phyloP scores from a whole-genome alignment of 2,113 vertebrate species.

The Nibea coibor region DNA sequence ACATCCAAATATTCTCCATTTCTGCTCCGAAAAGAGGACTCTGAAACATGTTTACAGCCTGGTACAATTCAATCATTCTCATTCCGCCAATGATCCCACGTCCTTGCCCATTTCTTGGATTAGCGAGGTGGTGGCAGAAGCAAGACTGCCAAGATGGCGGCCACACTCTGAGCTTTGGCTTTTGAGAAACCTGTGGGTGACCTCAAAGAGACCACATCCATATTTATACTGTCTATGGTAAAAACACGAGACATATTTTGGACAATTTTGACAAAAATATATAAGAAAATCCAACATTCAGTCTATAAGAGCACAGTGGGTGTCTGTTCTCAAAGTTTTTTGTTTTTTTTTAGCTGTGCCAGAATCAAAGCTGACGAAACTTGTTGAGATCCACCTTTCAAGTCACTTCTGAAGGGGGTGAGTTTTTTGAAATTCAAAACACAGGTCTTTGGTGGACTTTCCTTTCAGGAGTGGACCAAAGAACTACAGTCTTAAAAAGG shows the following conservation, averaged over 20 bases:
- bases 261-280: background rate
- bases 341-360: background rate
- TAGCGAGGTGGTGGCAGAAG: too few relatives aligned
- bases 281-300: background rate
- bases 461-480: background rate
- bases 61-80: too few relatives aligned
- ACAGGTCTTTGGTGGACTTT: background rate
- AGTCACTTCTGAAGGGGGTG: background rate
- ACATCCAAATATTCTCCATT: background rate
- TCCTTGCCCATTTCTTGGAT: too few relatives aligned
- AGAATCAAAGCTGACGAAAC: background rate
- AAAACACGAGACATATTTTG: background rate
- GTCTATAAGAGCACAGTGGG: background rate
- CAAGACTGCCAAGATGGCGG: too few relatives aligned
- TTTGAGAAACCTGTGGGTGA: too few relatives aligned
- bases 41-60: too few relatives aligned
- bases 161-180: too few relatives aligned
- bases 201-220: too few relatives aligned
- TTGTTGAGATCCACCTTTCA: background rate
- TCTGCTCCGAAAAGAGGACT: background rate
- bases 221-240: too few relatives aligned
- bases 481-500: background rate
- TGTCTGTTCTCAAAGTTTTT: background rate
- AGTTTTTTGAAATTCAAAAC: background rate
- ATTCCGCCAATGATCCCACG: too few relatives aligned